Base-by-base conservation (phyloP, 2,113 vertebrate genomes). In the Ophthalmotilapia sp. region DNA sequence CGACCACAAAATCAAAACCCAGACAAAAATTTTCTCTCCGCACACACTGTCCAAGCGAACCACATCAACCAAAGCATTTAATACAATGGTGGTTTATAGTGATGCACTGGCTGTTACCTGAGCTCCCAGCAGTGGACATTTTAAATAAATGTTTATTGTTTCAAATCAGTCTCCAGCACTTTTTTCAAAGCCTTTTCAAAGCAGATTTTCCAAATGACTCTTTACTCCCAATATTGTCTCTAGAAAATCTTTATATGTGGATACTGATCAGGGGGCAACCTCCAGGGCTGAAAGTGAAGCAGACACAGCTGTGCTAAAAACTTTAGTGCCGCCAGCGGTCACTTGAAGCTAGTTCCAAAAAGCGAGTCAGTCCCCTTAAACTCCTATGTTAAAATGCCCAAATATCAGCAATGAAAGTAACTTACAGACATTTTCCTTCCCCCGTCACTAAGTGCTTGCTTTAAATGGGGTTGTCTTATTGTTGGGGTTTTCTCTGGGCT, bases 1-100 rank as follows among this genome's bases (percentile, higher is more conserved):
- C 33, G 5, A 94, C 92, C 91, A 13, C 89, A 93, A 80, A 93
- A 75, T 93, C 90, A 84, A 91, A 93, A 85, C 85, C 80, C 88
- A 93, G 90, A 91, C 89, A 75, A 40, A 38, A 81, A 81, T 51
- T 79, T 79, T 83, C 42, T 73, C 65, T 85, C 42, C 51, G 51
- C 53, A 5, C 31, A 79, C 47, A 2, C 58, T 49, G 79, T 88
- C 89, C 82, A 86, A 89, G 70, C 38, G n/a, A 87, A 90, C 83
- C 88, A 85, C 88, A 93, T 75, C 75, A 83, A 89, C 73, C 77
- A 42, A 40, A 91, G 40, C 17, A 85, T 86, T 83, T 80, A 86
- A 90, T 58, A 90, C 81, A 86, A 80, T 68, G 81, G 86, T 40
- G 85, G 82, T 88, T 84, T 81, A 38, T 60, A 21, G 6, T 81